Evolutionary conservation across 1,140 invertebrate species (phyloP), one percentile per base, ranked within the genome.

Genomic region (Pissodes strobi): DNA sequence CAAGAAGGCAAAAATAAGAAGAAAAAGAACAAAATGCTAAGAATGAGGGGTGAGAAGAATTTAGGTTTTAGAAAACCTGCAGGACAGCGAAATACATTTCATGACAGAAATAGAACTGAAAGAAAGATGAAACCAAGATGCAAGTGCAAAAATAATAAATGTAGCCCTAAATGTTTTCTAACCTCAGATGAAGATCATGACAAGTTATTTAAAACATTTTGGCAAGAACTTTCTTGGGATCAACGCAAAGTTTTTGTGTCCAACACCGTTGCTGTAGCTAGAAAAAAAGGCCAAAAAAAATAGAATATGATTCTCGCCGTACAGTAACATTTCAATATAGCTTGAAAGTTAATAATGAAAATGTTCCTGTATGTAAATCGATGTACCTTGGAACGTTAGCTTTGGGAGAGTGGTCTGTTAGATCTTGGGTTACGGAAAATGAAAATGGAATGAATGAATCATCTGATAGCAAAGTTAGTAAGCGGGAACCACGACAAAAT

Each of bases 281-380:
- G n/a, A 23, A 49, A 22, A 49, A 49, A 49, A 49, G 46, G n/a
- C 46, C 22, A 49, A 49, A 12, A 49, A 49, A 49, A 49, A 6
- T 22, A 49, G 46, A 49, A 1, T 2, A 49, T 22, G 19, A 22
- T 15, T 49, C 21, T 23, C 21, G 46, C 21, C 46, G 46, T 49
- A 49, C 4, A 3, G 46, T 22, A 49, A 49, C 46, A 23, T 49
- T 49, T 49, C 6, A 49, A 13, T 49, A 49, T 23, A 23, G 2
- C 21, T 25, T 49, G 46, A 49, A 49, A 23, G 21, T 49, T 23
- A 49, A 49, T 49, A 49, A 49, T 49, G 46, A 49, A 49, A 49
- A 22, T 49, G 21, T 49, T 22, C 46, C 21, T 49, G 46, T 49
- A 49, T 49, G 46, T 49, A 49, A 49, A 23, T 23, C 21, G 4